A percentile compares a stretch with the other conserved stretches of the same genome.
These are phyloP conservation scores for Rhagologus leucostigma DNA, from an alignment of 2,113 vertebrate genomes.

Conservation along the genomic window DNA sequence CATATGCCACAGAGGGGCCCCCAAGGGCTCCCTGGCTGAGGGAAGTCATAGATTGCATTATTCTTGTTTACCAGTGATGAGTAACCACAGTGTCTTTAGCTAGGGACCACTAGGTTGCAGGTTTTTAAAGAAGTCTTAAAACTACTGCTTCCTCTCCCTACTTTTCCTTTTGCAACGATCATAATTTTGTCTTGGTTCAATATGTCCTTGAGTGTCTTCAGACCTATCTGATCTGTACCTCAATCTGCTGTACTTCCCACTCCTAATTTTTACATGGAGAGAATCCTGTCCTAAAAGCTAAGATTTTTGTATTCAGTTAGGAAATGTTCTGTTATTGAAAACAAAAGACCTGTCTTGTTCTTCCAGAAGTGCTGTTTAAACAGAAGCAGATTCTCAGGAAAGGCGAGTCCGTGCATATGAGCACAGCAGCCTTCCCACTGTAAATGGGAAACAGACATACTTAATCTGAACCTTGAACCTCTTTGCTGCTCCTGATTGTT, in stretches of 20 bases:
- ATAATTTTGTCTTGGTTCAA: neutral
- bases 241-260: neutral
- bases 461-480: neutral
- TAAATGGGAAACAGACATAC: constrained; percentile 32
- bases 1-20: neutral
- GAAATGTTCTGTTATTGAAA: constrained; percentile 19
- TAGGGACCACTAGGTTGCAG: neutral
- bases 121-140: neutral
- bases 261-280: neutral
- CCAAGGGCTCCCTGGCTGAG: neutral
- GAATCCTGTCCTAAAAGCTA: neutral
- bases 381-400: constrained; percentile 45
- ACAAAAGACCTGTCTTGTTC: neutral
- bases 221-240: neutral
- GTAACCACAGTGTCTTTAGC: neutral
- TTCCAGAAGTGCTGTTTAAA: constrained; percentile 16
- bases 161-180: neutral
- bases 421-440: neutral
- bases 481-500: neutral
- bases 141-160: neutral
- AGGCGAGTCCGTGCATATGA: neutral
- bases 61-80: neutral
- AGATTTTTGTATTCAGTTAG: neutral
- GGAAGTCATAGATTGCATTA: neutral
- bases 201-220: neutral